Evolutionary conservation across 2,113 vertebrate genomes (phyloP), one percentile per base, ranked within the genome.

Genomic region (Ophthalmolycus amberensis): DNA sequence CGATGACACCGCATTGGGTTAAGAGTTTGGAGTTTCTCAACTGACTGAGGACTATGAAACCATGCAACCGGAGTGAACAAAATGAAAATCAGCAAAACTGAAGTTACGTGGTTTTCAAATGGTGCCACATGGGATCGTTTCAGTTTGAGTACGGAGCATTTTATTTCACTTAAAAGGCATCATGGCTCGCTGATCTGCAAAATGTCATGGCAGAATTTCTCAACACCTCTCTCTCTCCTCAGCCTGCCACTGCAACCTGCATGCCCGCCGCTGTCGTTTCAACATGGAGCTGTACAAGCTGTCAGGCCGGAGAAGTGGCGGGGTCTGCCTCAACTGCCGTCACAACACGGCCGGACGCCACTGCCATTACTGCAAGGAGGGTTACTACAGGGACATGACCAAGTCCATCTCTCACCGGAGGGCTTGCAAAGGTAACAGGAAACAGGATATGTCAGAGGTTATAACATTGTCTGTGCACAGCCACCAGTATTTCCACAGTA

Each of bases 251-350:
- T 99, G 98, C 85, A 99, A 99, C 94, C 96, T 99, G 9, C 98
- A 99, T 0, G 98, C 98, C 3, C 95, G 98, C 1, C 97, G 98
- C 78, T 99, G 98, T 77, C 97, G 98, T 59, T 99, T 99, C 94
- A 99, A 99, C 95, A 99, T 99, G 97, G 98, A 99, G 91, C 96
- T 99, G 69, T 99, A 96, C 95, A 99, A 99, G 91, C 95, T 99
- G 77, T 99, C 98, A 0, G 98, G 98, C 3, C 96, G 98, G 32
- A 96, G 96, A 84, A 99, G 98, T 0, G 98, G 98, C 0, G 98
- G 98, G 0, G 98, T 99, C 59, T 99, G 98, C 67, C 96, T 99
- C 82, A 99, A 99, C 95, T 99, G 98, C 85, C 96, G 98, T 6
- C 98, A 99, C 94, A 99, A 99, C 95, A 99, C 98, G 0, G 98